These are phyloP conservation scores for Odontamblyopus lacepedii DNA, from an alignment of 2,797 vertebrate species.

Conservation along the genomic window DNA sequence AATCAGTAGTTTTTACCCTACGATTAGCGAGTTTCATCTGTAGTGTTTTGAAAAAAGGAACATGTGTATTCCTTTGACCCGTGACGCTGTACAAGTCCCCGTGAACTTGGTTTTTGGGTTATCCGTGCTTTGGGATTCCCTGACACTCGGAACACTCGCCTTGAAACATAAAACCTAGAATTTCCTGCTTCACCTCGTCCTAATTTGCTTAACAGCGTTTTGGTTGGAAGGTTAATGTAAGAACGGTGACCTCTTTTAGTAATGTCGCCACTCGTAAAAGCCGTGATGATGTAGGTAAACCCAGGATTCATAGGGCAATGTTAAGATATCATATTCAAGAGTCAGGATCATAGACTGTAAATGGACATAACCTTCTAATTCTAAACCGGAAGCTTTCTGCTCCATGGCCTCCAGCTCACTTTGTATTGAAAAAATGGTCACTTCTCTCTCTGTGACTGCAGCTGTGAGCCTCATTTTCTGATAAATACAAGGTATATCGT, in stretches of 20 bases:
- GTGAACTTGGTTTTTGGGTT: constrained; percentile 12
- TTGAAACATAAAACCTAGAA: background rate
- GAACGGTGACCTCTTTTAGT: background rate
- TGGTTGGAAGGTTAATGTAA: background rate
- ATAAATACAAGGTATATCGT: too few species aligned
- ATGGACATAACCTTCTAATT: too few species aligned
- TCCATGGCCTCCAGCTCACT: too few species aligned
- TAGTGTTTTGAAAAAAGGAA: constrained; percentile 17
- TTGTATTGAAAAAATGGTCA: too few species aligned
- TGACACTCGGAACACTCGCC: constrained; percentile 13
- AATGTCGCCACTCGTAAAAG: background rate
- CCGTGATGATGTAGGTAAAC: background rate
- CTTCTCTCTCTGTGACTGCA: too few species aligned
- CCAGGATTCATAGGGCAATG: background rate
- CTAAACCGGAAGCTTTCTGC: too few species aligned
- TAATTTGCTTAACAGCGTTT: background rate
- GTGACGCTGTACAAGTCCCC: background rate
- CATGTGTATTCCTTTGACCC: constrained; percentile 17
- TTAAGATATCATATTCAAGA: too few species aligned
- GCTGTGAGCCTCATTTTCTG: too few species aligned
- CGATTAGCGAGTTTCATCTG: constrained; percentile 27
- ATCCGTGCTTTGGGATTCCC: constrained; percentile 1
- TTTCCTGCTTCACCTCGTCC: background rate
- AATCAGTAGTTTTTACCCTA: constrained; percentile 25
- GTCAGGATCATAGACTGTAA: too few species aligned